phyloP scores from a whole-genome alignment of 2,888 invertebrate genomes.

The Limnephilus lunatus region DNA sequence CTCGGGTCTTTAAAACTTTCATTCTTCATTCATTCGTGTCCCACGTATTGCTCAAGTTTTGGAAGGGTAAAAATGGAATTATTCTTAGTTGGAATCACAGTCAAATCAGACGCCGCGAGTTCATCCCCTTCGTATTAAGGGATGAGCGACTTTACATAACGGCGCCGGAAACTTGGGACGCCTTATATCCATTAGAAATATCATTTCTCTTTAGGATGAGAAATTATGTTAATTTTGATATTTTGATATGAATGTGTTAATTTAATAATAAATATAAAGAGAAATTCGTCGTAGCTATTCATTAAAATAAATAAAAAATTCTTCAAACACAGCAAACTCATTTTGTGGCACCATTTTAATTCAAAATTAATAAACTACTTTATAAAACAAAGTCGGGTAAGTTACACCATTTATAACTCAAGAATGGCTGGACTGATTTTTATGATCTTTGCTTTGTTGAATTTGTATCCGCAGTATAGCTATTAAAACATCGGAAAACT shows the following conservation, averaged over 20 bases:
- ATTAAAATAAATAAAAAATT: no score
- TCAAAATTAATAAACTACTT: no score
- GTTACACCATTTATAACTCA: no score
- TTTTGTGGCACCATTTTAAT: no score
- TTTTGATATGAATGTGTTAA: neutral
- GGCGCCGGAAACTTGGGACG: neutral
- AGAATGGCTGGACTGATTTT: no score
- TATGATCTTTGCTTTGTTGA: no score
- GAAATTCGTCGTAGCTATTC: neutral
- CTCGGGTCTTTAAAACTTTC: slow-evolving; percentile 11
- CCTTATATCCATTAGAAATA: neutral
- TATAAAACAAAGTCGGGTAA: no score
- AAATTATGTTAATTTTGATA: neutral
- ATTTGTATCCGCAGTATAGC: no score
- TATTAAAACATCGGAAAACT: no score
- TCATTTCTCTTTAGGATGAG: neutral
- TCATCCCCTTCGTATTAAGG: neutral
- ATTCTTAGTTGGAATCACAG: slow-evolving; percentile 12
- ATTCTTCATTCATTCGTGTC: slow-evolving; percentile 8
- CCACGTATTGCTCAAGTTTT: slow-evolving; percentile 26
- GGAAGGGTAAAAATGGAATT: slow-evolving; percentile 25
- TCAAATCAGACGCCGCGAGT: neutral
- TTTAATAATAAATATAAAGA: neutral
- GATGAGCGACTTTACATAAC: slow-evolving; percentile 8
- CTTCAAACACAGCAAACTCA: no score